Evolutionary conservation across 1,140 invertebrate genomes (phyloP), one percentile per base, ranked within the genome.

Genomic region (Brachionus rotundiformis): DNA sequence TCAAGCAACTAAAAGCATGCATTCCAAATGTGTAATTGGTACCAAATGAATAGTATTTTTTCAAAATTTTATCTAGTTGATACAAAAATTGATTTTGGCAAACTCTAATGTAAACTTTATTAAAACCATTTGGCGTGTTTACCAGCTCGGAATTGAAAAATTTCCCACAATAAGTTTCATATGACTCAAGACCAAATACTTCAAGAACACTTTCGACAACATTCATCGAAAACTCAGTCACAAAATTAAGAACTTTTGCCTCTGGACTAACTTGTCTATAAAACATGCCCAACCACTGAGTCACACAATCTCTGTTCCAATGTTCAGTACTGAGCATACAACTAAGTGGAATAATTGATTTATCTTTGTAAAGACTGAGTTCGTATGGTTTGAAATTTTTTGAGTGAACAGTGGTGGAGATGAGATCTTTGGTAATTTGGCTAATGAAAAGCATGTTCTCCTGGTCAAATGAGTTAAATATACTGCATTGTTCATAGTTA

Each of bases 21-120:
- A 79, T 79, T n/a, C 76, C 76, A 19, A 79, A 79, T n/a, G 19
- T 59, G 47, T 39, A 79, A 79, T 79, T 79, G 10, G 29, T 73
- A 10, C 36, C 25, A 44, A 44, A 54, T 11, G 76, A 54, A 23
- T 79, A 79, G 23, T 25, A 79, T 33, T 79, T 19, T 41, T 39
- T 54, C 10, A 36, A 79, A 19, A 79, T 25, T 33, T 59, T 59
- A 39, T 63, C 27, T 6, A 79, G 33, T 41, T 79, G 29, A 33
- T 36, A 39, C 36, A 79, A 39, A 36, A 79, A 54, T 31, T 79
- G 76, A 36, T 79, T 79, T 33, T 19, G 36, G 6, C 76, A 79
- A 19, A 79, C 76, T 19, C 19, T 47, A 11, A 79, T 19, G 31
- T 25, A 36, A 25, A 63, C 0, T 10, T 2, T n/a, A n/a, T n/a